These are phyloP conservation scores for Eristalis intricaria DNA, from an alignment of 2,888 invertebrate species.

Conservation along the genomic window DNA sequence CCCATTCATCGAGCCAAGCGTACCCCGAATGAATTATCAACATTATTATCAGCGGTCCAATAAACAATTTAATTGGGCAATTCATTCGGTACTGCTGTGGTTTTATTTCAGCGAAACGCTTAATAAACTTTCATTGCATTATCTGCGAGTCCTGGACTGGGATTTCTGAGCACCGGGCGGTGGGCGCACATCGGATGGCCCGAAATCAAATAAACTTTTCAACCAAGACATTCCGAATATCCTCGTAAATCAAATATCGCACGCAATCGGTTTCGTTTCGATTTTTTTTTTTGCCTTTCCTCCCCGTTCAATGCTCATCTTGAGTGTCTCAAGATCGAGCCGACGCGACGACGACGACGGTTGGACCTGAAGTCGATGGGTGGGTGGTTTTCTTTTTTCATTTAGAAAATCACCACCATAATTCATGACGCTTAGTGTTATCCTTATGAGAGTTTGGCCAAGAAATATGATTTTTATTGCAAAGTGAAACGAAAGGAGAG, in stretches of 20 bases:
- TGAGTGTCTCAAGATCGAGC: background rate
- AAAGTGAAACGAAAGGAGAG: constrained; percentile 52
- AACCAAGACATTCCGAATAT: constrained; percentile 39
- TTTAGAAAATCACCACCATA: constrained; percentile 63
- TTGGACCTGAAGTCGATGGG: background rate
- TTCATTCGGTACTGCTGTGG: constrained; percentile 49
- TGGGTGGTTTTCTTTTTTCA: constrained; percentile 34
- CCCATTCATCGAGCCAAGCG: background rate
- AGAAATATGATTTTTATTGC: constrained; percentile 71
- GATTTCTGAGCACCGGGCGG: background rate
- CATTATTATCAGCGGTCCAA: constrained; percentile 60
- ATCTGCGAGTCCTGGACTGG: constrained; percentile 12
- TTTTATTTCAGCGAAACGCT: constrained; percentile 57
- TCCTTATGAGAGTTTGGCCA: constrained; percentile 61
- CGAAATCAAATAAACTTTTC: constrained; percentile 38
- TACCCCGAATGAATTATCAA: constrained; percentile 52
- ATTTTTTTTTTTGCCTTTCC: background rate
- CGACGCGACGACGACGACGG: background rate
- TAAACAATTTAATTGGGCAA: constrained; percentile 67
- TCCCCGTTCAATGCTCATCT: background rate
- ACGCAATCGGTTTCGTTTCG: constrained; percentile 39
- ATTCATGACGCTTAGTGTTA: constrained; percentile 67
- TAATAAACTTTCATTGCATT: constrained; percentile 63
- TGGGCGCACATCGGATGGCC: background rate
- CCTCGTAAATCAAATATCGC: constrained; percentile 66